phyloP scores from a whole-genome alignment of 1,140 invertebrate species.

The Orius insidiosus region DNA sequence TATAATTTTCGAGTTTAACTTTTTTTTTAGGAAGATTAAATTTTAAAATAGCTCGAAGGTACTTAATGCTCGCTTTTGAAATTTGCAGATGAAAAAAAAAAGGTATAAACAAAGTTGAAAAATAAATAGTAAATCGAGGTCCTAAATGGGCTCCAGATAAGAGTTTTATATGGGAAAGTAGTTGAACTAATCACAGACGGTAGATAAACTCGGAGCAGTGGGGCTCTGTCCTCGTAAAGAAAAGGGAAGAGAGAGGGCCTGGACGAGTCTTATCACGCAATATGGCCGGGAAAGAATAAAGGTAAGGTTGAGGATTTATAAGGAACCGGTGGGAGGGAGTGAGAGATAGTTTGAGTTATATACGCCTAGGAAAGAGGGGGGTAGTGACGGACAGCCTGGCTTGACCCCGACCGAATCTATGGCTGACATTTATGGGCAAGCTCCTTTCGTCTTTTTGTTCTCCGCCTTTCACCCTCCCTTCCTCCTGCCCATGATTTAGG shows the following conservation, averaged over 20 bases:
- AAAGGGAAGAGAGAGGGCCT: conserved; percentile 5
- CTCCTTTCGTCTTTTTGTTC: conserved; percentile 11
- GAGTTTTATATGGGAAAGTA: too few species aligned
- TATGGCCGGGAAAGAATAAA: conserved; percentile 13
- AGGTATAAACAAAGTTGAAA: too few species aligned
- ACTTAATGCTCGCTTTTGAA: too few species aligned
- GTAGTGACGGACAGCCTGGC: conserved; percentile 11
- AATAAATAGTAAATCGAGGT: too few species aligned
- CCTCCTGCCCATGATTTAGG: conserved; percentile 7
- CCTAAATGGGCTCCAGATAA: too few species aligned
- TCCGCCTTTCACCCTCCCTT: background rate
- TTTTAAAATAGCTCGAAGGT: too few species aligned
- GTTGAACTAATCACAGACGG: too few species aligned
- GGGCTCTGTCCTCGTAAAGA: conserved; percentile 9
- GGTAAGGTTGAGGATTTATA: conserved; percentile 11
- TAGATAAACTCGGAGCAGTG: background rate
- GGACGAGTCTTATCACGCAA: conserved; percentile 13
- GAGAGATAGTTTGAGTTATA: conserved; percentile 14
- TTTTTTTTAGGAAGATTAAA: too few species aligned
- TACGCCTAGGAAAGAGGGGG: conserved; percentile 1
- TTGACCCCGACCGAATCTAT: conserved; percentile 9
- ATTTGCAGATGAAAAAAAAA: too few species aligned
- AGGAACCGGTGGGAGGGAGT: conserved; percentile 2
- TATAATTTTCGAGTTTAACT: too few species aligned
- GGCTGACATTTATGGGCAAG: conserved; percentile 12